phyloP scores from a whole-genome alignment of 2,888 invertebrate genomes.

The Caenorhabditis japonica region DNA sequence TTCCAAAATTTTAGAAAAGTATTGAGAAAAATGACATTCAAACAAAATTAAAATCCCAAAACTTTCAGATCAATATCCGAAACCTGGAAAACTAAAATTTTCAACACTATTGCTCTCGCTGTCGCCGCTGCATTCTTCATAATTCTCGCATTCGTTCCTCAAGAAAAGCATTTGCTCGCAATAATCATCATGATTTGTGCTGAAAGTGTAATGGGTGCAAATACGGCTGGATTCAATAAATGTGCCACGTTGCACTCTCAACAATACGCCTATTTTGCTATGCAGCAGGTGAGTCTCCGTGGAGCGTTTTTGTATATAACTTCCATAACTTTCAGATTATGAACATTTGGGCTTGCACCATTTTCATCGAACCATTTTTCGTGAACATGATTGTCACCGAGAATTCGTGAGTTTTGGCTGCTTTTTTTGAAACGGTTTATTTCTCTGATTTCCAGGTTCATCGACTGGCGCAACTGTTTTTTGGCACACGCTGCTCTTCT shows the following conservation, averaged over 20 bases:
- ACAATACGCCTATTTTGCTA: constrained; percentile 58
- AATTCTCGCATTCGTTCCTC: constrained; percentile 53
- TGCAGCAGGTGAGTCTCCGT: constrained; percentile 41
- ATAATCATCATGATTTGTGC: constrained; percentile 57
- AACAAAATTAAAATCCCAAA: too few relatives aligned
- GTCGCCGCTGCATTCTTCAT: constrained; percentile 55
- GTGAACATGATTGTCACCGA: constrained; percentile 56
- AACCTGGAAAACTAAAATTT: background rate
- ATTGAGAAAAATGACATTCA: too few relatives aligned
- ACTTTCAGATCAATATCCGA: background rate
- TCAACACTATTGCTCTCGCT: constrained; percentile 29
- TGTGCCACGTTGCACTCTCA: constrained; percentile 59
- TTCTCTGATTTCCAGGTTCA: constrained; percentile 33
- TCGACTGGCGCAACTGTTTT: constrained; percentile 61
- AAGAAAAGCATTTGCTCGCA: constrained; percentile 44
- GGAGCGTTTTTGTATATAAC: too few relatives aligned
- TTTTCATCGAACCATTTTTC: constrained; percentile 61
- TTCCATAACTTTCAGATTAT: constrained; percentile 43
- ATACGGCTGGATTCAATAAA: constrained; percentile 64
- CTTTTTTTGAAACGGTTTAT: background rate
- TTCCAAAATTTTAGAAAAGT: too few relatives aligned
- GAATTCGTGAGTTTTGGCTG: constrained; percentile 40
- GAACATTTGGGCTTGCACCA: constrained; percentile 59
- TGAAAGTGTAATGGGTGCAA: constrained; percentile 59
- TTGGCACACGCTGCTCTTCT: constrained; percentile 55